phyloP scores from a whole-genome alignment of 2,113 vertebrate species.

The Corvus cornix region DNA sequence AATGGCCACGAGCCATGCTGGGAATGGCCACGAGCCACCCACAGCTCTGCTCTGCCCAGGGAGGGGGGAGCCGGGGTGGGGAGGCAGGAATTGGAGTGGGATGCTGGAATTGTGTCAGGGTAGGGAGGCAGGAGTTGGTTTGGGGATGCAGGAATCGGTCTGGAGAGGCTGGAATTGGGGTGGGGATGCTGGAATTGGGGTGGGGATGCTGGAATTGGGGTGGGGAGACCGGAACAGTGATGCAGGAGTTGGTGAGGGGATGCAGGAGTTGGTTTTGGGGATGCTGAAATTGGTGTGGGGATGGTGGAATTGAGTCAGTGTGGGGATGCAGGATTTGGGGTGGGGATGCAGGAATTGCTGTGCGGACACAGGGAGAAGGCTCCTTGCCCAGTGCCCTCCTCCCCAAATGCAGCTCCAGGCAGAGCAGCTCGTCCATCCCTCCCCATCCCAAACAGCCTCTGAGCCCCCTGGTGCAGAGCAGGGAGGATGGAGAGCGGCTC shows the following conservation, averaged over 20 bases:
- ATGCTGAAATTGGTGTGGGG: neutral
- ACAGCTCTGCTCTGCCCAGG: neutral
- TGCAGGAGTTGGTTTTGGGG: neutral
- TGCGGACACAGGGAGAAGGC: neutral
- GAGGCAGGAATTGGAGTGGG: neutral
- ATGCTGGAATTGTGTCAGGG: neutral
- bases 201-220: neutral
- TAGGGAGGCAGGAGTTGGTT: no score
- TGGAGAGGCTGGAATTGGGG: neutral
- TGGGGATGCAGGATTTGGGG: neutral
- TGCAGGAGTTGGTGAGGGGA: no score
- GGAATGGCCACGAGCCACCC: no score
- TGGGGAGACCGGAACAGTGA: no score
- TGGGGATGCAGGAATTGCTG: neutral
- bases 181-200: neutral
- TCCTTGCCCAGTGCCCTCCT: neutral
- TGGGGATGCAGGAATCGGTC: neutral
- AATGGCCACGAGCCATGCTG: neutral
- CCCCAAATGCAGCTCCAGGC: neutral
- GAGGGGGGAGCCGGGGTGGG: neutral
- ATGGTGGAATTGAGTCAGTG: no score
- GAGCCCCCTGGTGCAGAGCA: neutral
- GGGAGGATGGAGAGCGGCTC: neutral
- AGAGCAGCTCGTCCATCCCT: neutral
- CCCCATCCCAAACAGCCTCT: neutral